A percentile compares a stretch with the other conserved stretches of the same genome.
These are phyloP conservation scores for Branchipolynoe longqiensis DNA, from an alignment of 2,888 invertebrate genomes.

Conservation along the genomic window DNA sequence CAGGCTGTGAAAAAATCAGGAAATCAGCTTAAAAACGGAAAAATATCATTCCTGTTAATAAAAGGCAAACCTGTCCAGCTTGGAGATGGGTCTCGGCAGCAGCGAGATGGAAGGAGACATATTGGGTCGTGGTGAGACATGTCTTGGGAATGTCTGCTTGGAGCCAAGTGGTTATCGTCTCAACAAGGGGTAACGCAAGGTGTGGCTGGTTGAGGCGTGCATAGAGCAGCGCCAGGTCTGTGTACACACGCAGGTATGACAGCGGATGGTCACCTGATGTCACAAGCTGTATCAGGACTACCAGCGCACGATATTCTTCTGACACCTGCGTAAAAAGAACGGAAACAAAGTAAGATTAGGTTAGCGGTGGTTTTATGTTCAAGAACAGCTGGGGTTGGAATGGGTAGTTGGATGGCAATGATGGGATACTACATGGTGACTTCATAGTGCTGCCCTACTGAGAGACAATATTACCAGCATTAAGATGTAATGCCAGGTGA, in stretches of 20 bases:
- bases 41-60: too few relatives aligned
- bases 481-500: too few relatives aligned
- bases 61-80: not conserved
- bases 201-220: slow-evolving; percentile 38
- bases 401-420: too few relatives aligned
- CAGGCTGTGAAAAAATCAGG: too few relatives aligned
- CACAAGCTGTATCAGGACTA: not conserved
- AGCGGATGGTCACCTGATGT: not conserved
- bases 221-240: not conserved
- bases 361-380: too few relatives aligned
- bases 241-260: not conserved
- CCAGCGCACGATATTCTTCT: not conserved
- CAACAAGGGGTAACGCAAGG: slow-evolving; percentile 8
- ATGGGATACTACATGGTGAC: too few relatives aligned
- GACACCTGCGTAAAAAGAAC: not conserved
- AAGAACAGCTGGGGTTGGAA: too few relatives aligned
- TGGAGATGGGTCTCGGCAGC: not conserved
- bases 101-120: not conserved
- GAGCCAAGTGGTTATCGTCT: not conserved
- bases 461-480: too few relatives aligned
- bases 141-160: not conserved
- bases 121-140: not conserved
- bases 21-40: too few relatives aligned
- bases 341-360: not conserved
- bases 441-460: too few relatives aligned